A percentile compares a stretch with the other conserved stretches of the same genome.
Conservation (phyloP, 2,888 invertebrate species). For the Drosophila meridionalis region DNA sequence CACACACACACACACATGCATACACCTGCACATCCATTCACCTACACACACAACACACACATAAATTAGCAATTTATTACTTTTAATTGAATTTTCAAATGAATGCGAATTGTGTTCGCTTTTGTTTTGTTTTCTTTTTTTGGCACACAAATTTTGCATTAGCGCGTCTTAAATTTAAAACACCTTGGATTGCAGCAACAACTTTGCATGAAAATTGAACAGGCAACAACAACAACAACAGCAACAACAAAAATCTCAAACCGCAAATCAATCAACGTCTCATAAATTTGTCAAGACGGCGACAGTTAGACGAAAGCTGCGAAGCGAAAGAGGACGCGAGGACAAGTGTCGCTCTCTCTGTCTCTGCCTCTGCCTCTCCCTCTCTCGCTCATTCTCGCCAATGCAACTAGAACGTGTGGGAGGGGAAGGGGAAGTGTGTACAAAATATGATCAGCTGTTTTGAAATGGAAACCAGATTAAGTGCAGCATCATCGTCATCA, state of each 20-base stretch:
- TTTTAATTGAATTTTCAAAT: constrained; percentile 60
- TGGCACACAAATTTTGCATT: constrained; percentile 60
- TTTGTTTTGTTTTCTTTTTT: constrained; percentile 34
- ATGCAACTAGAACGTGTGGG: neutral
- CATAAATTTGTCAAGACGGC: constrained; percentile 78
- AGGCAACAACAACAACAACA: neutral
- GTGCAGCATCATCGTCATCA: constrained; percentile 60
- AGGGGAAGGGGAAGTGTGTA: neutral
- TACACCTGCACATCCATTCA: neutral
- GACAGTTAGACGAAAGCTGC: constrained; percentile 60
- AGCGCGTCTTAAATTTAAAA: constrained; percentile 41
- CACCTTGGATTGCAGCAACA: constrained; percentile 30
- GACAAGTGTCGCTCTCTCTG: neutral
- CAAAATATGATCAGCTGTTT: constrained; percentile 61
- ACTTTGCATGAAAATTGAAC: constrained; percentile 35
- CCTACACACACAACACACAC: constrained; percentile 1
- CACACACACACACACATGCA: neutral
- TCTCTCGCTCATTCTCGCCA: neutral
- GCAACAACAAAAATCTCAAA: constrained; percentile 23
- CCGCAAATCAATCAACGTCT: constrained; percentile 82
- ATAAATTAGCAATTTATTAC: constrained; percentile 58
- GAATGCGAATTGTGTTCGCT: constrained; percentile 26
- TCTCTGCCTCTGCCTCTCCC: neutral
- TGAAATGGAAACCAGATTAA: constrained; percentile 71
- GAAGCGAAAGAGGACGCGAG: constrained; percentile 5